Conservation (phyloP, 2,888 invertebrate species). For the Heliconius aoede region DNA sequence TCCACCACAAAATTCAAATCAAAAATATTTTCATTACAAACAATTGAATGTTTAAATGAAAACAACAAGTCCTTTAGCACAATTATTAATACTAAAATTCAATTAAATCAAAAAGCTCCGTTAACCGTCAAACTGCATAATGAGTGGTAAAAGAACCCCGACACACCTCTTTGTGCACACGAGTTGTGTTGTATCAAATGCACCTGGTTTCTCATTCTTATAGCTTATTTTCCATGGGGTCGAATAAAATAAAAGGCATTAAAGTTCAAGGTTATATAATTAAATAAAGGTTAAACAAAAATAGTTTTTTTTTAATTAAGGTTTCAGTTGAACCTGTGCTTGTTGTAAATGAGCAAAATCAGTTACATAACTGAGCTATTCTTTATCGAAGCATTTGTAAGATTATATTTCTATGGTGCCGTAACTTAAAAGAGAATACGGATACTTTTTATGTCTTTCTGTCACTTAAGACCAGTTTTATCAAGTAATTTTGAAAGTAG, state of each 20-base stretch:
- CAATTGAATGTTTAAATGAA: not conserved
- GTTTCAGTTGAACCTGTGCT: not conserved
- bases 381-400: not conserved
- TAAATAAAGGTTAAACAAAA: not conserved
- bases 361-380: not conserved
- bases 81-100: slow-evolving; percentile 28
- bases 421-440: too few relatives aligned
- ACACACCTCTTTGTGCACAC: slow-evolving; percentile 27
- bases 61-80: slow-evolving; percentile 17
- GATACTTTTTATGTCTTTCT: too few relatives aligned
- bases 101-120: slow-evolving; percentile 30
- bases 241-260: not conserved
- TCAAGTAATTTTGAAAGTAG: too few relatives aligned
- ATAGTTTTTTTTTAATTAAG: not conserved
- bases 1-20: not conserved
- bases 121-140: slow-evolving; percentile 32
- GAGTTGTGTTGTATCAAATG: slow-evolving; percentile 35
- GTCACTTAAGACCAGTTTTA: too few relatives aligned
- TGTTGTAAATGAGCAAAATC: not conserved
- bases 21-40: slow-evolving; percentile 11
- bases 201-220: slow-evolving; percentile 34
- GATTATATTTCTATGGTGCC: not conserved
- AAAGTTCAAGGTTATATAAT: not conserved
- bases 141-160: slow-evolving; percentile 29
- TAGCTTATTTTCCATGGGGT: not conserved